Evolutionary conservation across 2,113 vertebrate genomes (phyloP).

Genomic region (Bolborhynchus lineola): DNA sequence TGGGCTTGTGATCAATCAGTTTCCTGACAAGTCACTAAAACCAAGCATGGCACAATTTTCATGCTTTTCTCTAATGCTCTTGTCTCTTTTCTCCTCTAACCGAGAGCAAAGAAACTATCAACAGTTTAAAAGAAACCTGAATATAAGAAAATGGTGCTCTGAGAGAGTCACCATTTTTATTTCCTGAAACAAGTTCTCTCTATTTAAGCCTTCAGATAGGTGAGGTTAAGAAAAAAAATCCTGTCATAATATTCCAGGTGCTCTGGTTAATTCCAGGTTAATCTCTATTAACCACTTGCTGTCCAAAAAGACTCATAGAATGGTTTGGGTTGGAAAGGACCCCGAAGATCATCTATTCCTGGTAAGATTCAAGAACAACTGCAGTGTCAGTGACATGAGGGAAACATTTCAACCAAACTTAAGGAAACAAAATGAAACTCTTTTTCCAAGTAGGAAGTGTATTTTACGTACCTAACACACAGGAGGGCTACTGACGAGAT

Average conservation of each 20-base stretch:
- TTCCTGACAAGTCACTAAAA: neutral
- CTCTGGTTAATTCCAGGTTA: neutral
- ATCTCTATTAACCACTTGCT: neutral
- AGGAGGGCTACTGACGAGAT: neutral
- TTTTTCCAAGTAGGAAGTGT: neutral
- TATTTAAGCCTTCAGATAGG: neutral
- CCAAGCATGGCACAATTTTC: rapidly evolving
- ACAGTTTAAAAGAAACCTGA: neutral
- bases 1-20: neutral
- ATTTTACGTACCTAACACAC: neutral
- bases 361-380: neutral
- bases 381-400: neutral
- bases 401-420: neutral
- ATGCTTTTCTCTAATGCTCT: neutral
- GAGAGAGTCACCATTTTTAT: neutral
- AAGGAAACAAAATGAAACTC: neutral
- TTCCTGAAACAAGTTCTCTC: neutral
- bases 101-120: neutral
- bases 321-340: neutral
- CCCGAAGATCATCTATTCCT: neutral
- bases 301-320: neutral
- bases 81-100: neutral
- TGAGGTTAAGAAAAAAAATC: neutral
- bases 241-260: neutral
- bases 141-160: neutral